A percentile compares a stretch with the other conserved stretches of the same genome.
phyloP scores from a whole-genome alignment of 2,113 vertebrate genomes.

The Podilymbus podiceps region DNA sequence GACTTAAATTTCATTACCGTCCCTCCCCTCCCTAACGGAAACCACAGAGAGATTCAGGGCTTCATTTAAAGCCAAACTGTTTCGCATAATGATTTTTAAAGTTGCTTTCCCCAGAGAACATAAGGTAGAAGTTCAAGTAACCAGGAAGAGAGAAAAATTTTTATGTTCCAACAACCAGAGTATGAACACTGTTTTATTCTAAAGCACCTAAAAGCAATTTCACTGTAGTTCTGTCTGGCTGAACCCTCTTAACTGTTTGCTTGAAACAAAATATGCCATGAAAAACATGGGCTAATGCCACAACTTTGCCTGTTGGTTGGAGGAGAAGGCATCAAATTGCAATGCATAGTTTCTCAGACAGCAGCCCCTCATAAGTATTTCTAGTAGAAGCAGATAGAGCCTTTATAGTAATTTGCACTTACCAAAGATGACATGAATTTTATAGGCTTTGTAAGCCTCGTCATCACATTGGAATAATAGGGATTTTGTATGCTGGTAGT shows the following conservation, averaged over 20 bases:
- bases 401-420: neutral
- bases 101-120: neutral
- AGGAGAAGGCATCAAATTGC: neutral
- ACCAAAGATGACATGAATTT: neutral
- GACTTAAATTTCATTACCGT: neutral
- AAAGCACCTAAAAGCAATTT: neutral
- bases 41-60: neutral
- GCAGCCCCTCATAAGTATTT: neutral
- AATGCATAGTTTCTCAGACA: neutral
- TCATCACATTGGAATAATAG: neutral
- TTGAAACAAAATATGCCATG: neutral
- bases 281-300: neutral
- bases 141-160: neutral
- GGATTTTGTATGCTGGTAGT: neutral
- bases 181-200: neutral
- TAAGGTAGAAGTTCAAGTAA: neutral
- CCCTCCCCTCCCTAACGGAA: neutral
- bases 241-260: neutral
- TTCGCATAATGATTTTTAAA: neutral
- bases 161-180: neutral
- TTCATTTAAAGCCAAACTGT: neutral
- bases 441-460: neutral
- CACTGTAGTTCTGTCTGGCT: neutral
- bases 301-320: neutral
- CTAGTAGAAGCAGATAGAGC: neutral